Evolutionary conservation across 1,140 invertebrate species (phyloP).

Genomic region (Drosophila ambigua): DNA sequence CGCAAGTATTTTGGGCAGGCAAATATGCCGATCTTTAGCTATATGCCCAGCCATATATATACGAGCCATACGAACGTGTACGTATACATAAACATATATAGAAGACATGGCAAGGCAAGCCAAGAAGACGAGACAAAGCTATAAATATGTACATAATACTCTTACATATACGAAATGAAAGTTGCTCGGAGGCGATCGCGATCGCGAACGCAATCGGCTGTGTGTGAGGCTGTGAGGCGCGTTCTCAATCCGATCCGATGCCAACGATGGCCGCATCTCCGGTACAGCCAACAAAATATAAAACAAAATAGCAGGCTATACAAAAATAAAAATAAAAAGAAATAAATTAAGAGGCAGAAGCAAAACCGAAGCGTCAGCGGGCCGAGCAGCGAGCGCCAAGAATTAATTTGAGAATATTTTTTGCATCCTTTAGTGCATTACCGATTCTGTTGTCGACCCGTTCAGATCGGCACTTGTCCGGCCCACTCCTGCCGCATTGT

Average conservation of each 20-base stretch:
- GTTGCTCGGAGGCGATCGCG: conserved; percentile 39
- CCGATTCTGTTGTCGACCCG: conserved; percentile 81
- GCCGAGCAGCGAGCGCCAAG: conserved; percentile 53
- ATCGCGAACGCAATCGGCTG: too few species aligned
- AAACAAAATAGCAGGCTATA: conserved; percentile 23
- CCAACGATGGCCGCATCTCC: conserved; percentile 1
- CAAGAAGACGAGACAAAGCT: conserved; percentile 78
- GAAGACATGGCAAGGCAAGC: conserved; percentile 47
- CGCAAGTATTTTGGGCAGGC: conserved; percentile 49
- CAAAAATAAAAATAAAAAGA: conserved; percentile 12
- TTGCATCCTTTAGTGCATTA: conserved; percentile 84
- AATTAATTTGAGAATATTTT: conserved; percentile 82
- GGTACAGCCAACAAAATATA: conserved; percentile 41
- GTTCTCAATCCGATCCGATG: conserved; percentile 43
- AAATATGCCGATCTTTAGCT: too few species aligned
- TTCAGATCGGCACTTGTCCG: conserved; percentile 71
- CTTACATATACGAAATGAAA: conserved; percentile 62
- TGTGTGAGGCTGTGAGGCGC: background rate
- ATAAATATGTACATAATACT: conserved; percentile 64
- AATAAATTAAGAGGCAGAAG: conserved; percentile 41
- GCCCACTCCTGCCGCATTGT: conserved; percentile 55
- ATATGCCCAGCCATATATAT: conserved; percentile 47
- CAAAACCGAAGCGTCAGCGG: conserved; percentile 44
- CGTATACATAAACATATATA: conserved; percentile 17
- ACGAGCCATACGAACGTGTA: conserved; percentile 14